Evolutionary conservation across 1,140 invertebrate species (phyloP), one percentile per base, ranked within the genome.

Genomic region (Heterodera schachtii): DNA sequence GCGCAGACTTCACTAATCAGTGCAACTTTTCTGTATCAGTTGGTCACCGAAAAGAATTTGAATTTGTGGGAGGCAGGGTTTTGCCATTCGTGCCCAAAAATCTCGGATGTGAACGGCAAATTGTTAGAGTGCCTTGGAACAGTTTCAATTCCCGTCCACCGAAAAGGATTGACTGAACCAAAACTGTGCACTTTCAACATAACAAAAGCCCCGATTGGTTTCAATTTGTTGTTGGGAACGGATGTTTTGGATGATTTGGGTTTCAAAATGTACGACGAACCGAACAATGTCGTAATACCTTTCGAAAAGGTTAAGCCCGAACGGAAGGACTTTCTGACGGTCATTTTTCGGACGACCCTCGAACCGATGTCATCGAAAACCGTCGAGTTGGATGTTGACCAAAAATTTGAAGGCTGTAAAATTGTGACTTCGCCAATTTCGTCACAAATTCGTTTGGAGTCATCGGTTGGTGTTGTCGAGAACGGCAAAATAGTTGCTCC

Each of bases 31-130:
- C 19, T 71, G 8, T 71, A 71, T 31, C 31, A 71, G 19, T 4
- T 71, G 44, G 9, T 49, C 47, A 49, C 47, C 47, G 47, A 49
- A 9, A 49, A 49, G 9, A 49, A 49, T 49, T 9, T 49, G 47
- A 49, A 49, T 9, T 4, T 31, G 11, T 5, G 31, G 19, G 8
- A 71, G 69, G 9, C 19, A 0, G 41, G 41, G 31, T 1, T 71
- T 11, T n/a, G 7, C 3, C 0, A 46, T 9, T 11, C 31, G 0
- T 52, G 67, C 60, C 6, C 75, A 4, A n/a, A 66, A 3, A 66
- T 77, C 43, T n/a, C 52, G 19, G 75, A 77, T 47, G 75, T 77
- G 16, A 77, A 77, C 57, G 75, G 75, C 0, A 9, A 77, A n/a
- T n/a, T 13, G 3, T 69, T 77, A 43, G 57, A 77, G 7, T 77